phyloP scores from a whole-genome alignment of 2,888 invertebrate genomes.

The Protonemura montana region DNA sequence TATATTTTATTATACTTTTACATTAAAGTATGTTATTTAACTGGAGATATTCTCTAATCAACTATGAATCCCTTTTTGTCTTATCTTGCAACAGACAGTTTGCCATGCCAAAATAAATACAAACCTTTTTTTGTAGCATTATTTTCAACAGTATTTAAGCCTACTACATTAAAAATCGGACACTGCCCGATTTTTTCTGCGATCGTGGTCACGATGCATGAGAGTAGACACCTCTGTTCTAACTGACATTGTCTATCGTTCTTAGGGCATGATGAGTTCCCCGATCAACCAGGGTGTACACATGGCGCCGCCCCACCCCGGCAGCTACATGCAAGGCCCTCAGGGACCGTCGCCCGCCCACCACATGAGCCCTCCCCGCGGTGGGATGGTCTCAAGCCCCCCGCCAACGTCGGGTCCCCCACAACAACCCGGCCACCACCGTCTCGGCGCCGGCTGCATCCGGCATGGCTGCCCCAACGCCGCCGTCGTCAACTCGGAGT shows the following conservation, averaged over 20 bases:
- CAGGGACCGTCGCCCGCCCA: constrained; percentile 58
- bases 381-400: constrained; percentile 62
- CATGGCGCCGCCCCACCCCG: constrained; percentile 56
- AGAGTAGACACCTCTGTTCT: too few relatives aligned
- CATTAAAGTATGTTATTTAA: too few relatives aligned
- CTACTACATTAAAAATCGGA: too few relatives aligned
- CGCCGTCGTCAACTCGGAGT: constrained; percentile 89
- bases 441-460: constrained; percentile 71
- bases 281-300: constrained; percentile 57
- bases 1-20: too few relatives aligned
- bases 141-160: too few relatives aligned
- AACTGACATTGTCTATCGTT: constrained; percentile 22
- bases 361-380: constrained; percentile 59
- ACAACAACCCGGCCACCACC: constrained; percentile 54
- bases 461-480: constrained; percentile 90
- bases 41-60: too few relatives aligned
- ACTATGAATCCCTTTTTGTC: too few relatives aligned
- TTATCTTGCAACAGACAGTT: too few relatives aligned
- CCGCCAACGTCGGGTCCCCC: constrained; percentile 56
- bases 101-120: too few relatives aligned
- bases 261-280: constrained; percentile 60
- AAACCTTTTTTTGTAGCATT: too few relatives aligned
- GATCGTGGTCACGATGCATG: too few relatives aligned
- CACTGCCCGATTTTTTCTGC: too few relatives aligned
- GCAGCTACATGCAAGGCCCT: constrained; percentile 59